These are phyloP conservation scores for Cheilosia soror DNA, from an alignment of 2,888 invertebrate genomes.

Conservation along the genomic window DNA sequence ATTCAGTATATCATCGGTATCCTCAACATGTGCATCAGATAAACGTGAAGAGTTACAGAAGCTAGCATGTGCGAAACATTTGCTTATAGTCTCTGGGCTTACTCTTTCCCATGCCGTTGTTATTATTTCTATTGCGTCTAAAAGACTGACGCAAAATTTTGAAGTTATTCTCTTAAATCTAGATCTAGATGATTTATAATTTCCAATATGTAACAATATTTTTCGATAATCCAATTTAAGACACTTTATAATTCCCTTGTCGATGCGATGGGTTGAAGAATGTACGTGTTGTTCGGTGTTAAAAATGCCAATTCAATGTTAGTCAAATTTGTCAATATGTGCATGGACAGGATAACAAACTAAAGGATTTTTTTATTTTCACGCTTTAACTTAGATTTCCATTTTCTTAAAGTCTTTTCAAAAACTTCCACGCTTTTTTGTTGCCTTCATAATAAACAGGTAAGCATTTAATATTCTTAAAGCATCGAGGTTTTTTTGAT, in stretches of 20 bases:
- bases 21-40: neutral
- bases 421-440: no score
- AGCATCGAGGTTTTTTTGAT: no score
- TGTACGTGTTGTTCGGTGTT: conserved; percentile 6
- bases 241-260: conserved; percentile 5
- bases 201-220: neutral
- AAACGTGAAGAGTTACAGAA: conserved; percentile 6
- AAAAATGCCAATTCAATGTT: conserved; percentile 2
- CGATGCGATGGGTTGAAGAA: conserved; percentile 8
- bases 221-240: conserved; percentile 2
- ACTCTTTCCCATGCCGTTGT: conserved; percentile 1
- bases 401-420: neutral
- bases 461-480: no score
- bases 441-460: no score
- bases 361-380: no score
- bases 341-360: neutral
- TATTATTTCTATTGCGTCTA: conserved; percentile 9
- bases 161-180: neutral
- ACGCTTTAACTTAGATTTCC: neutral
- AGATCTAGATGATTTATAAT: neutral
- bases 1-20: conserved; percentile 10
- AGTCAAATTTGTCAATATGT: conserved; percentile 1
- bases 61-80: conserved; percentile 2
- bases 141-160: neutral
- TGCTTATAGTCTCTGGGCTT: neutral